Evolutionary conservation across 1,140 invertebrate species (phyloP), one percentile per base, ranked within the genome.

Genomic region (Parasteatoda tepidariorum): DNA sequence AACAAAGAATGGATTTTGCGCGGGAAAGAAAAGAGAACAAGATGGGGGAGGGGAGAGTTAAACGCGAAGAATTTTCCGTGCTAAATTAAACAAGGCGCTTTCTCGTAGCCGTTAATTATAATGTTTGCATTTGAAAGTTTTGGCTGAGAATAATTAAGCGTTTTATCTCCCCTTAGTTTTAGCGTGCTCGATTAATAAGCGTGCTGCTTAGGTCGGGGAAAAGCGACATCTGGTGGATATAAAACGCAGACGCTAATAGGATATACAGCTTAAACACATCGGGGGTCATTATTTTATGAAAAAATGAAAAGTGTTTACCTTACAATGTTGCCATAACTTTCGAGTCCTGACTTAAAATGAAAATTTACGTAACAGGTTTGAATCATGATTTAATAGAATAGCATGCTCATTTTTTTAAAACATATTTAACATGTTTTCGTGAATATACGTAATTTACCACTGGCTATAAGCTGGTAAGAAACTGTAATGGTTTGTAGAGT

Each of bases 71-170:
- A 31, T 64, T 64, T 64, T 64, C 30, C 62, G 62, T 31, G 62
- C 62, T 30, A 64, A 31, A 64, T 64, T 64, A 64, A 64, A 33
- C 62, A 30, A 30, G 62, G 28, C 62, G 62, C 62, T 64, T 64
- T 7, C 26, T 30, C 28, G 66, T n/a, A 7, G 33, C 66, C 66
- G 66, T 68, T 41, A 68, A 68, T 68, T 68, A 68, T 41, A 38
- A 41, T 68, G 33, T 68, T 68, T 38, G 31, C 34, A 68, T 68
- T 68, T 68, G 33, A 68, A 68, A 68, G 33, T 41, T 68, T 68
- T 24, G 66, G 66, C 66, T 33, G 33, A 24, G 66, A 30, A 68
- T 68, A 68, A 68, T 68, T 68, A 68, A 68, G 66, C 66, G 24
- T 34, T 68, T 68, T 68, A 68, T 68, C 66, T 68, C 66, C 24